Evolutionary conservation across 2,888 invertebrate genomes (phyloP).

Genomic region (Drosophila picticornis): DNA sequence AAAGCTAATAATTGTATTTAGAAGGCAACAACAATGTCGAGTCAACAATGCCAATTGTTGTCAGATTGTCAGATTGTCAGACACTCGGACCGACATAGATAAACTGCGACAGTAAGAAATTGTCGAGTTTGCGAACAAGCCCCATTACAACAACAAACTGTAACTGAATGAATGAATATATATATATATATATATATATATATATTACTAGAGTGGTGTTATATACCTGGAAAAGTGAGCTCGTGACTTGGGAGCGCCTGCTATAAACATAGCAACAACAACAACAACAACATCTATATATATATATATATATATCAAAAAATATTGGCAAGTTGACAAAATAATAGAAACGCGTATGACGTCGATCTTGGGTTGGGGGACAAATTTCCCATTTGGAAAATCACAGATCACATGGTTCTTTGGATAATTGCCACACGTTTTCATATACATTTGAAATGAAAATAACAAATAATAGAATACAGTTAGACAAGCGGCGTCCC

Average conservation of each 20-base stretch:
- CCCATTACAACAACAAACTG: constrained; percentile 18
- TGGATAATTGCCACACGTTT: constrained; percentile 59
- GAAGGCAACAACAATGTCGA: constrained; percentile 51
- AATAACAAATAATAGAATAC: constrained; percentile 5
- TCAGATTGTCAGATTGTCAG: constrained; percentile 33
- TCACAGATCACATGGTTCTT: constrained; percentile 46
- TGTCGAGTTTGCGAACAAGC: constrained; percentile 32
- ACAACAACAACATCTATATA: neutral
- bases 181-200: neutral
- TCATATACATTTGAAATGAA: constrained; percentile 2
- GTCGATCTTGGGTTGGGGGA: constrained; percentile 21
- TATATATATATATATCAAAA: constrained; percentile 2
- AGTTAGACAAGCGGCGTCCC: constrained; percentile 5
- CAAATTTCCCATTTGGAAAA: constrained; percentile 34
- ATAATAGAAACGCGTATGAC: constrained; percentile 44
- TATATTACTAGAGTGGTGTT: neutral
- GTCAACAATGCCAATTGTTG: constrained; percentile 62
- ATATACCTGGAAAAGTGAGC: constrained; percentile 46
- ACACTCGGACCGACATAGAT: neutral
- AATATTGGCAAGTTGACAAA: constrained; percentile 53
- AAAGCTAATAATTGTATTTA: constrained; percentile 62
- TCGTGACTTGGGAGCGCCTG: constrained; percentile 62
- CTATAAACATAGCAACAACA: constrained; percentile 5
- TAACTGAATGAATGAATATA: constrained; percentile 15
- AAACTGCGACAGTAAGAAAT: constrained; percentile 13